Conservation (phyloP, 2,113 vertebrate genomes). For the Danionella cerebrum region DNA sequence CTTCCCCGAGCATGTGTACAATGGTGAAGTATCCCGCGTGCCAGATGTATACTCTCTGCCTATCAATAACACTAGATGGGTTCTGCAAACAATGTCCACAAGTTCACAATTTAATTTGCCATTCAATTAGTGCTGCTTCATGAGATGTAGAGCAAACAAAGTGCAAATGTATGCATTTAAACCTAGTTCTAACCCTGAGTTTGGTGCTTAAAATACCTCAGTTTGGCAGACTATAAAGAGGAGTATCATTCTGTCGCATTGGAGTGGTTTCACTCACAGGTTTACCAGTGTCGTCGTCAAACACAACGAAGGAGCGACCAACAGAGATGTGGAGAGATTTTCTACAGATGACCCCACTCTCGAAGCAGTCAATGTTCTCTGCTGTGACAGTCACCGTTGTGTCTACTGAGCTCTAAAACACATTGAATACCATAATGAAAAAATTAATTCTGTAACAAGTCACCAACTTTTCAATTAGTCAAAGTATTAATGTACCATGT, state of each 20-base stretch:
- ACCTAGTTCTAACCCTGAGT: too few species aligned
- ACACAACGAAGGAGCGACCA: constrained; percentile 72
- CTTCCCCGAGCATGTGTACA: constrained; percentile 76
- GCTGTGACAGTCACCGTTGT: constrained; percentile 69
- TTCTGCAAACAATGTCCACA: constrained; percentile 62
- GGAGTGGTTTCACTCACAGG: constrained; percentile 69
- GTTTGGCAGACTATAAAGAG: too few species aligned
- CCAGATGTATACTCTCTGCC: constrained; percentile 75
- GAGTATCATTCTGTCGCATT: neutral
- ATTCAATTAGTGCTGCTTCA: too few species aligned
- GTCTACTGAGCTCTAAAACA: constrained; percentile 69
- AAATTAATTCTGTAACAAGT: too few species aligned
- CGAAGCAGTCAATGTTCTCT: constrained; percentile 86
- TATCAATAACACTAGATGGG: constrained; percentile 73
- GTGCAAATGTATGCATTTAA: too few species aligned
- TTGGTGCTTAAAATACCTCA: too few species aligned
- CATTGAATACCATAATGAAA: too few species aligned
- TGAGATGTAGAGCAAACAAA: too few species aligned
- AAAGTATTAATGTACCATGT: too few species aligned
- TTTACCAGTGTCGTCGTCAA: constrained; percentile 80
- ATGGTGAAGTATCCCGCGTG: constrained; percentile 83
- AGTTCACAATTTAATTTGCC: neutral
- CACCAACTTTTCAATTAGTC: neutral
- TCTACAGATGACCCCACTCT: constrained; percentile 80
- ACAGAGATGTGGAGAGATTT: constrained; percentile 77